A percentile compares a stretch with the other conserved stretches of the same genome.
phyloP scores from a whole-genome alignment of 1,140 invertebrate genomes.

The Theocolax elegans region DNA sequence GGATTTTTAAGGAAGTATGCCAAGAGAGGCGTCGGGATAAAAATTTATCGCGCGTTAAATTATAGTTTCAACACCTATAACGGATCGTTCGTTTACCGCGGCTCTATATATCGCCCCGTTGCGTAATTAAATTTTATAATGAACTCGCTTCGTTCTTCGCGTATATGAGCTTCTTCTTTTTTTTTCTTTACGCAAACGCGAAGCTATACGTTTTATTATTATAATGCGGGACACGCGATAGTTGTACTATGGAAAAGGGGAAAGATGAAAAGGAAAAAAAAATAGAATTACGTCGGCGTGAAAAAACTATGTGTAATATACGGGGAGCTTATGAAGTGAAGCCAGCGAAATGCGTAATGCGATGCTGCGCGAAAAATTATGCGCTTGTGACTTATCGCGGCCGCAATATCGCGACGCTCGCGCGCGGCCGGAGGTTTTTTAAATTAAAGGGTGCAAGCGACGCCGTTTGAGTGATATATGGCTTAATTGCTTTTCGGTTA shows the following conservation, averaged over 20 bases:
- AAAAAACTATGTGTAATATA: slow-evolving; percentile 6
- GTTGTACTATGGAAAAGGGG: too few species aligned
- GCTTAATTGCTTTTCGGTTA: slow-evolving; percentile 25
- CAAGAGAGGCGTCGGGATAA: slow-evolving; percentile 21
- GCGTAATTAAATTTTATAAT: slow-evolving; percentile 39
- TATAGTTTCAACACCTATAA: slow-evolving; percentile 40
- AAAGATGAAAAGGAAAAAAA: too few species aligned
- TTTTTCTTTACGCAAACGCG: not conserved
- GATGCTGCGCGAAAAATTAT: slow-evolving; percentile 12
- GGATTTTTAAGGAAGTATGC: not conserved
- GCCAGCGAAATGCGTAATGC: not conserved
- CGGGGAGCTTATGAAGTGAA: not conserved
- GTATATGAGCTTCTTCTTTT: not conserved
- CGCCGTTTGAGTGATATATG: slow-evolving; percentile 18
- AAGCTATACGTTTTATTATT: not conserved
- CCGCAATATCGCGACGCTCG: not conserved
- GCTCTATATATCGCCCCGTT: not conserved
- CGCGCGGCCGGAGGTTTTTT: not conserved
- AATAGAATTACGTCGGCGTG: not conserved
- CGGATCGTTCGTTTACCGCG: not conserved
- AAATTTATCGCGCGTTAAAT: slow-evolving; percentile 38
- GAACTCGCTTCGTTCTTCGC: slow-evolving; percentile 28
- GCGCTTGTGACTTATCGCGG: slow-evolving; percentile 17
- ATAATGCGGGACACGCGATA: not conserved
- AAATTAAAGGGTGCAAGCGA: slow-evolving; percentile 30